phyloP scores from a whole-genome alignment of 2,797 vertebrate genomes.

The Muscicapa comitata region DNA sequence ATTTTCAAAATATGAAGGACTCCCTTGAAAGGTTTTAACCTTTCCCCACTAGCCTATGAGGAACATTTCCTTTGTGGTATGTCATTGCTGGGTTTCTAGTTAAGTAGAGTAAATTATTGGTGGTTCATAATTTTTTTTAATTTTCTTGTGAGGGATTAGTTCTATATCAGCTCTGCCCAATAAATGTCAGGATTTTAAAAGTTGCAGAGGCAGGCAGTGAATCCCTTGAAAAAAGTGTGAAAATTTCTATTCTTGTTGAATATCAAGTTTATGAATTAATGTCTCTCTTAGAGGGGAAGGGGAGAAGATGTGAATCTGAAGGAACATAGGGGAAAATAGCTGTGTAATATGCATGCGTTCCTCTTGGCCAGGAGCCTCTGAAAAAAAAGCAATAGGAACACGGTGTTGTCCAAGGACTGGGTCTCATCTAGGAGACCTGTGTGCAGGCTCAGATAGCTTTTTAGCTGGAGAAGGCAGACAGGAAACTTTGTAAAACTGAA shows the following conservation, averaged over 20 bases:
- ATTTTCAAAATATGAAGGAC: background rate
- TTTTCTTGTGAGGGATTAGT: background rate
- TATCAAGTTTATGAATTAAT: slow-evolving; percentile 1
- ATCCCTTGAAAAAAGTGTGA: background rate
- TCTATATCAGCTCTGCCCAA: background rate
- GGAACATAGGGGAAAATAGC: background rate
- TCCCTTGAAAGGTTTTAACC: background rate
- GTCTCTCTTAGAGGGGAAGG: background rate
- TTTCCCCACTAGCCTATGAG: background rate
- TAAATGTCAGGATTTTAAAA: background rate
- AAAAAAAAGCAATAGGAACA: background rate
- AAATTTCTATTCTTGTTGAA: background rate
- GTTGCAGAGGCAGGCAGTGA: background rate
- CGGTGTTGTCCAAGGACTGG: background rate
- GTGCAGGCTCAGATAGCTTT: background rate
- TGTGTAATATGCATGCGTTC: background rate
- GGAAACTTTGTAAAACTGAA: background rate
- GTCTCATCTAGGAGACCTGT: background rate
- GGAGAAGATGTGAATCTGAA: background rate
- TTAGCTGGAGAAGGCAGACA: background rate
- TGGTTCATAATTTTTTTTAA: background rate
- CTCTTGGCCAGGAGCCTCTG: background rate
- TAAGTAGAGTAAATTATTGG: background rate
- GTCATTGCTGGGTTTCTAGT: background rate
- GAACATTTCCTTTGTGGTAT: background rate